A percentile compares a stretch with the other conserved stretches of the same genome.
Evolutionary conservation across 2,888 invertebrate species (phyloP).

Genomic region (Phengaris arion): DNA sequence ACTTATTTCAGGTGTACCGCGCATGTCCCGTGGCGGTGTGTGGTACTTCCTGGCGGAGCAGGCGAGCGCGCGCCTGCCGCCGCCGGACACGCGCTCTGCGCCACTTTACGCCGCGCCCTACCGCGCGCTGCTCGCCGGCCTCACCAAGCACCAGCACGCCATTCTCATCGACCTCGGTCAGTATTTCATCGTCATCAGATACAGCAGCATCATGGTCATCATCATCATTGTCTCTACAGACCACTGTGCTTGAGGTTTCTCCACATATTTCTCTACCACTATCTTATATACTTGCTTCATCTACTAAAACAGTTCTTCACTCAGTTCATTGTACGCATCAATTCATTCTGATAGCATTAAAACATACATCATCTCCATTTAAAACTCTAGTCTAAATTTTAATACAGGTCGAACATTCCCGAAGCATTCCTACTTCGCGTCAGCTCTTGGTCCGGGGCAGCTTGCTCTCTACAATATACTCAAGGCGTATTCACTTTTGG

Average conservation of each 20-base stretch:
- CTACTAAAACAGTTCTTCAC: too few relatives aligned
- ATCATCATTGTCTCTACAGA: too few relatives aligned
- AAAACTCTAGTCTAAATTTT: neutral
- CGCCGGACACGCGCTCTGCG: constrained; percentile 83
- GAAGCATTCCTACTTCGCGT: constrained; percentile 94
- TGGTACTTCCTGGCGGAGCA: constrained; percentile 96
- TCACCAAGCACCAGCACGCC: constrained; percentile 97
- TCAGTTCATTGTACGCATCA: too few relatives aligned
- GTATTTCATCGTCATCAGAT: constrained; percentile 34
- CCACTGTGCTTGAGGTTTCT: neutral
- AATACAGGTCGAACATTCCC: constrained; percentile 91
- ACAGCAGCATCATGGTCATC: neutral
- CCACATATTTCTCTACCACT: neutral
- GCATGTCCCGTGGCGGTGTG: constrained; percentile 90
- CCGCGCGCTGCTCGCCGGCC: constrained; percentile 87
- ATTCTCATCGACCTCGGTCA: constrained; percentile 95
- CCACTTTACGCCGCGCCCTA: constrained; percentile 90
- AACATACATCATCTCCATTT: neutral
- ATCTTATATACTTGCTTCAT: neutral
- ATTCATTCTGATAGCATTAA: neutral
- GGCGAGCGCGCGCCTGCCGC: constrained; percentile 84
- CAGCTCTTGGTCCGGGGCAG: constrained; percentile 95
- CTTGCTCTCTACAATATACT: constrained; percentile 95
- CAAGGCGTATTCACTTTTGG: constrained; percentile 96
- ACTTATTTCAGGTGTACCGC: constrained; percentile 85